Conservation (phyloP, 2,113 vertebrate genomes). For the Odobenus rosmarus region DNA sequence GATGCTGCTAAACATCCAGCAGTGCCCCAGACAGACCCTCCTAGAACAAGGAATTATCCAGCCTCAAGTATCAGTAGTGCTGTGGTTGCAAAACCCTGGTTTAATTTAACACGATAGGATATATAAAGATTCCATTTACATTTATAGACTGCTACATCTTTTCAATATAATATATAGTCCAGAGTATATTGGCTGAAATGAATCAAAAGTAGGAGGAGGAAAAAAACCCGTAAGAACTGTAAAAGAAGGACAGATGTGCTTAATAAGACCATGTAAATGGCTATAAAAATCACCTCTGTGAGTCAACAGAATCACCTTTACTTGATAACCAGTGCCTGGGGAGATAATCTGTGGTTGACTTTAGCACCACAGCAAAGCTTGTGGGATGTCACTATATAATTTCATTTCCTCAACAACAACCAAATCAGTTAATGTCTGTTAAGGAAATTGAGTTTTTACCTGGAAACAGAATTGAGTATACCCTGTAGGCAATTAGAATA, state of each 20-base stretch:
- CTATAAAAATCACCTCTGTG: not conserved
- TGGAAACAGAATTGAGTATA: slow-evolving; percentile 55
- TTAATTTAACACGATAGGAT: slow-evolving; percentile 42
- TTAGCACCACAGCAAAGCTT: slow-evolving; percentile 40
- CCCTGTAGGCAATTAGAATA: slow-evolving; percentile 44
- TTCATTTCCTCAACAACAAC: slow-evolving; percentile 50
- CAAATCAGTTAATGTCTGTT: slow-evolving; percentile 58
- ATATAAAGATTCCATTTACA: slow-evolving; percentile 6
- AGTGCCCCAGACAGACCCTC: not conserved
- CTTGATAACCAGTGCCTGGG: not conserved
- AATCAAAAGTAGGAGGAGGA: not conserved
- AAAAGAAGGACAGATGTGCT: not conserved
- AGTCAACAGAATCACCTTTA: slow-evolving; percentile 47
- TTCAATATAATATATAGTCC: not conserved
- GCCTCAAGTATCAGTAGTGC: not conserved
- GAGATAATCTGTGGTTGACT: slow-evolving; percentile 44
- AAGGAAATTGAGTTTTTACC: slow-evolving; percentile 65
- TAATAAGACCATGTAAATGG: slow-evolving; percentile 15
- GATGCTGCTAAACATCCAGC: not conserved
- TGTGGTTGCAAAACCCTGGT: slow-evolving; percentile 10
- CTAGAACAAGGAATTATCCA: not conserved
- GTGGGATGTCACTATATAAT: slow-evolving; percentile 41
- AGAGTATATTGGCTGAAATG: slow-evolving; percentile 25
- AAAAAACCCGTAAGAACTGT: slow-evolving; percentile 11
- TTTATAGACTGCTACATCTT: not conserved